Evolutionary conservation across 2,113 vertebrate species (phyloP).

Genomic region (Nerophis ophidion): DNA sequence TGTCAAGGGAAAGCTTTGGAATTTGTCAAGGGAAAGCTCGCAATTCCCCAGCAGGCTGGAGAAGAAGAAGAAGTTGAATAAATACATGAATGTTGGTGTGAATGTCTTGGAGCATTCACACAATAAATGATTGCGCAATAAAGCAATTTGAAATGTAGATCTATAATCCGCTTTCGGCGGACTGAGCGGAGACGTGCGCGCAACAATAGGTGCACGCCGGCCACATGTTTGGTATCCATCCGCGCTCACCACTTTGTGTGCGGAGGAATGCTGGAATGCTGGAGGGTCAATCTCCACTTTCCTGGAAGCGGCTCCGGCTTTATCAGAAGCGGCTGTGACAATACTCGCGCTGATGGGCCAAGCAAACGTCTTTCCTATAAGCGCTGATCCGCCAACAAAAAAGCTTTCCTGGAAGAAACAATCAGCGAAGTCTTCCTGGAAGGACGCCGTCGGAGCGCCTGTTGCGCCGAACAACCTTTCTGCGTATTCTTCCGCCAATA

Average conservation of each 20-base stretch:
- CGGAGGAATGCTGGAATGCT: slow-evolving; percentile 69
- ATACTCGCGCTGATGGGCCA: slow-evolving; percentile 55
- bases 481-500: slow-evolving; percentile 19
- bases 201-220: slow-evolving; percentile 19
- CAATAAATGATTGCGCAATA: no score
- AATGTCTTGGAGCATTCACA: no score
- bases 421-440: slow-evolving; percentile 66
- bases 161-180: neutral
- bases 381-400: slow-evolving; percentile 49
- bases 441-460: slow-evolving; percentile 30
- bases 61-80: no score
- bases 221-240: slow-evolving; percentile 68
- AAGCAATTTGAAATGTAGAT: no score
- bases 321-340: slow-evolving; percentile 72
- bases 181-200: neutral
- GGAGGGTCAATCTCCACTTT: slow-evolving; percentile 65
- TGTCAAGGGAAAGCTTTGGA: no score
- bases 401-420: slow-evolving; percentile 66
- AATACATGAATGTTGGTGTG: no score
- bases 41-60: no score
- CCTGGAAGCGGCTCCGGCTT: slow-evolving; percentile 64
- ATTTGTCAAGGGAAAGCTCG: no score
- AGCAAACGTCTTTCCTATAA: slow-evolving; percentile 54
- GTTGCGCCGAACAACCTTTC: slow-evolving; percentile 23
- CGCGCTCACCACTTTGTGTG: slow-evolving; percentile 25